Conservation (phyloP, 2,113 vertebrate genomes). For the Crypturellus undulatus region DNA sequence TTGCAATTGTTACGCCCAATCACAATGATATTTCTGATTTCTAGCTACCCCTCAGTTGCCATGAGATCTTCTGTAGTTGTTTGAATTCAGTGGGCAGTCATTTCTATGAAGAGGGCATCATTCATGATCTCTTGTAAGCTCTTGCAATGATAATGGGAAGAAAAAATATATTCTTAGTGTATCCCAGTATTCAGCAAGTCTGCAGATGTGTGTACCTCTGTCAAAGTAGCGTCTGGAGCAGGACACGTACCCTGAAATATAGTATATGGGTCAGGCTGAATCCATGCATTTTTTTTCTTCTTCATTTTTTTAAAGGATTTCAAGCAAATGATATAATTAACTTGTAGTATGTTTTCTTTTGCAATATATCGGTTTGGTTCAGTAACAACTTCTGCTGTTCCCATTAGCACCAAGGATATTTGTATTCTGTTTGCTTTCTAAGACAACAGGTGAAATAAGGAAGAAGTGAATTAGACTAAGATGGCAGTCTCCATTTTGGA, state of each 20-base stretch:
- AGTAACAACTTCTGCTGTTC: not conserved
- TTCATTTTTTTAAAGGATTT: not conserved
- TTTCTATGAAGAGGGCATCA: not conserved
- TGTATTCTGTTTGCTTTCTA: not conserved
- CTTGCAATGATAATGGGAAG: not conserved
- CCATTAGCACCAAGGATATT: accelerated
- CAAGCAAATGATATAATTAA: not conserved
- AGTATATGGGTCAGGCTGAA: not conserved
- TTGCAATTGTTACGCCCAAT: not conserved
- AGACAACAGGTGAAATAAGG: not conserved
- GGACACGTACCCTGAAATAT: not conserved
- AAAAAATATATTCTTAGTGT: not conserved
- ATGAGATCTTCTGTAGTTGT: not conserved
- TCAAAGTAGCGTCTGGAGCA: not conserved
- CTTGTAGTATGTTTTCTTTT: not conserved
- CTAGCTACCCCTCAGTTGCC: not conserved
- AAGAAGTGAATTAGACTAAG: accelerated
- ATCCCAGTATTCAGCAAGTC: not conserved
- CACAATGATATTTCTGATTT: not conserved
- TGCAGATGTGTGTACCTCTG: not conserved
- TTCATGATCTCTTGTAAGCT: not conserved
- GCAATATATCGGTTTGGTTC: not conserved
- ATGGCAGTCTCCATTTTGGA: not conserved
- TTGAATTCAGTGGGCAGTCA: not conserved
- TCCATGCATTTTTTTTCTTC: not conserved